Percentiles rank a stretch among this genome's conserved stretches.
These are phyloP conservation scores for Eristalinus aeneus DNA, from an alignment of 2,888 invertebrate genomes.

Conservation along the genomic window DNA sequence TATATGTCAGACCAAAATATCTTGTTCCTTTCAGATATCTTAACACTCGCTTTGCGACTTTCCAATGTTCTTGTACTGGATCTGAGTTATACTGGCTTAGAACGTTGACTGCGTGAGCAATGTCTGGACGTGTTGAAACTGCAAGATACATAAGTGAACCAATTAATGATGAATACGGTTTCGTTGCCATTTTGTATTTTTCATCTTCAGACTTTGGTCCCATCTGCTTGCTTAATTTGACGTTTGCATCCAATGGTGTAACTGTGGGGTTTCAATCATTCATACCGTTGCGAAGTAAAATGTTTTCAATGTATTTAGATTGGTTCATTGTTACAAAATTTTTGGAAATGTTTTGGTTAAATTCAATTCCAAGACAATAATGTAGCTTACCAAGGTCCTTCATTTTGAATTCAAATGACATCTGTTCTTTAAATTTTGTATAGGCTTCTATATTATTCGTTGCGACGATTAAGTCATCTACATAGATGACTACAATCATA, in stretches of 20 bases:
- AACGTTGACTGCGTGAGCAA: slow-evolving; percentile 37
- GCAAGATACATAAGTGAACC: slow-evolving; percentile 51
- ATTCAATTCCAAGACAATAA: slow-evolving; percentile 4
- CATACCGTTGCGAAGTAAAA: background rate
- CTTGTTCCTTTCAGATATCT: too few relatives aligned
- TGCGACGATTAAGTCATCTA: slow-evolving; percentile 10
- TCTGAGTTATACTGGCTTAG: slow-evolving; percentile 30
- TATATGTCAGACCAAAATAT: too few relatives aligned
- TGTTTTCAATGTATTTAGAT: background rate
- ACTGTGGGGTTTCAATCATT: background rate
- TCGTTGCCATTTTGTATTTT: background rate
- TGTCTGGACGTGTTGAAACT: slow-evolving; percentile 54
- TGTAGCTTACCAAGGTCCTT: slow-evolving; percentile 9
- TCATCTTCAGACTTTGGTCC: background rate
- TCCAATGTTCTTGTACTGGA: background rate
- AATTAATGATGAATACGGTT: slow-evolving; percentile 30
- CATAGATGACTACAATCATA: slow-evolving; percentile 2
- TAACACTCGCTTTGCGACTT: background rate
- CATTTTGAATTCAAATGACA: background rate
- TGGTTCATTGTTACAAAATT: too few relatives aligned
- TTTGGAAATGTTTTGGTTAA: too few relatives aligned
- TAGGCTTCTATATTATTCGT: background rate
- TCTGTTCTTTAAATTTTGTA: background rate
- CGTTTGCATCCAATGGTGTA: slow-evolving; percentile 2
- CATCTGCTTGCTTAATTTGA: background rate